phyloP scores from a whole-genome alignment of 2,888 invertebrate genomes.

The Drosophila rellima region DNA sequence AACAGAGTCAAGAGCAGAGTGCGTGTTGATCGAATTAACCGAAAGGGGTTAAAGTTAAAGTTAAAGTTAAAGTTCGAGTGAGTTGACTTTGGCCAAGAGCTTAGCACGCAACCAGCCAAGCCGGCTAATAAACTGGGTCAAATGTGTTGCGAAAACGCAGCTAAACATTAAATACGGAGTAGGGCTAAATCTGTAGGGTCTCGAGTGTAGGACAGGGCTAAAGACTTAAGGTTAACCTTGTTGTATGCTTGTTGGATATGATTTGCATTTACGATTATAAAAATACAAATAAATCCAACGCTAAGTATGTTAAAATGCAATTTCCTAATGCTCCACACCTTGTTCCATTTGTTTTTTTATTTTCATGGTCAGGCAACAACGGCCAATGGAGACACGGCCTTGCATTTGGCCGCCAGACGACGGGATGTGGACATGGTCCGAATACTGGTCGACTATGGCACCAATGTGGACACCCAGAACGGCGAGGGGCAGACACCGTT shows the following conservation, averaged over 20 bases:
- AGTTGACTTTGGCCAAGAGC: slow-evolving; percentile 69
- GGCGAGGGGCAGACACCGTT: slow-evolving; percentile 97
- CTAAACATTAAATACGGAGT: slow-evolving; percentile 17
- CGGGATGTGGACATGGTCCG: slow-evolving; percentile 97
- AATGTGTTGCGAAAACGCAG: slow-evolving; percentile 70
- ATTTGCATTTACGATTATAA: slow-evolving; percentile 77
- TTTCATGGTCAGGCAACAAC: slow-evolving; percentile 88
- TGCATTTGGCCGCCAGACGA: slow-evolving; percentile 97
- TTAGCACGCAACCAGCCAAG: slow-evolving; percentile 73
- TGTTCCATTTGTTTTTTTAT: slow-evolving; percentile 15
- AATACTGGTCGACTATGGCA: slow-evolving; percentile 96
- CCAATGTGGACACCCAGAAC: slow-evolving; percentile 96
- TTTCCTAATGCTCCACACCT: slow-evolving; percentile 23
- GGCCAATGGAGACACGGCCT: slow-evolving; percentile 95
- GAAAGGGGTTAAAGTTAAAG: slow-evolving; percentile 54
- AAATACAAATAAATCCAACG: slow-evolving; percentile 54
- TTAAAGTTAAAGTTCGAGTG: slow-evolving; percentile 65
- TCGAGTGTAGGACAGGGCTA: slow-evolving; percentile 3
- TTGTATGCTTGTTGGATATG: slow-evolving; percentile 21
- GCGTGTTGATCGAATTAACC: slow-evolving; percentile 82
- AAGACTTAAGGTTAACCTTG: slow-evolving; percentile 43
- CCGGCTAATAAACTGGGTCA: slow-evolving; percentile 77
- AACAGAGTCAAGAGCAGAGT: slow-evolving; percentile 58
- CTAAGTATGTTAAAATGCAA: slow-evolving; percentile 19
- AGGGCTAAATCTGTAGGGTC: slow-evolving; percentile 2